Conservation (phyloP, 2,113 vertebrate genomes). For the Fulmarus glacialis region DNA sequence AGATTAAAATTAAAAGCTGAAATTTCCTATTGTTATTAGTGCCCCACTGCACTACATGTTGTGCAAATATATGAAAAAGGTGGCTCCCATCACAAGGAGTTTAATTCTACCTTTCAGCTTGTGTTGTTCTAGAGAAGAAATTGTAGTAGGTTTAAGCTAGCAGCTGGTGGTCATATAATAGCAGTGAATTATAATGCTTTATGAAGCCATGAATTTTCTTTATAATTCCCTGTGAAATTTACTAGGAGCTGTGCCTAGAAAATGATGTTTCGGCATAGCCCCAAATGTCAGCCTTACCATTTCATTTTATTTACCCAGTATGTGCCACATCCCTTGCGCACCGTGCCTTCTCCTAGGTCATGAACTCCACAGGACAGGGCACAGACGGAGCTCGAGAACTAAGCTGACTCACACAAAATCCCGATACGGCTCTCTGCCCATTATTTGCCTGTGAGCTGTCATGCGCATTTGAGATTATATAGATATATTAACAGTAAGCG, state of each 20-base stretch:
- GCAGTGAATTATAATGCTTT: not conserved
- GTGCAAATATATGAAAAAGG: conserved; percentile 19
- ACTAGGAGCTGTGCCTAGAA: not conserved
- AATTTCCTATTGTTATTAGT: not conserved
- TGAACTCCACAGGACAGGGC: accelerated
- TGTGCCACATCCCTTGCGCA: not conserved
- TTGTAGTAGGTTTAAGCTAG: not conserved
- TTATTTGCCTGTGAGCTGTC: not conserved
- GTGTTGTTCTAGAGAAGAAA: conserved; percentile 1
- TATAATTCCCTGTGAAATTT: not conserved
- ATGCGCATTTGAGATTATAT: accelerated
- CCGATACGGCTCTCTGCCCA: accelerated
- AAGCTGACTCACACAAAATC: not conserved
- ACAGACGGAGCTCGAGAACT: not conserved
- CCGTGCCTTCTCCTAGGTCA: not conserved
- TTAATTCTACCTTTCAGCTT: conserved; percentile 41
- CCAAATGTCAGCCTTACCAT: not conserved
- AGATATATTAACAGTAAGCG: not conserved
- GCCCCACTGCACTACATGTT: not conserved
- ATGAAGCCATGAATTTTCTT: not conserved
- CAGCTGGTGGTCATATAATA: conserved; percentile 15
- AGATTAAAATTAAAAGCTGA: conserved; percentile 8
- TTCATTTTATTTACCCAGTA: not conserved
- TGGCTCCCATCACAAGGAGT: not conserved
- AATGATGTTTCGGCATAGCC: not conserved